phyloP scores from a whole-genome alignment of 2,113 vertebrate genomes.

The Ailurus styani region DNA sequence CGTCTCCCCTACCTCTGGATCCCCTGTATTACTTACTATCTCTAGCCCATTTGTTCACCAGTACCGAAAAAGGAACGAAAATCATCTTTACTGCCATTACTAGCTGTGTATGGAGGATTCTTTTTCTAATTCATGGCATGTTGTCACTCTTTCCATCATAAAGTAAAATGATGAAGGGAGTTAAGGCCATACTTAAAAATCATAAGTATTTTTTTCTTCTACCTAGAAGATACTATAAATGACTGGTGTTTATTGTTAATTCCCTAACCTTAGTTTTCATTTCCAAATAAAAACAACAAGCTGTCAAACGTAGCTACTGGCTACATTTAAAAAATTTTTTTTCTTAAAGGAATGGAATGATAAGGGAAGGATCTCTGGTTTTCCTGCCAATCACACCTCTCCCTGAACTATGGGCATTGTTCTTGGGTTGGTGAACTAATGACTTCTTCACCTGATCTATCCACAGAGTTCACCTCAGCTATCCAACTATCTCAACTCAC shows the following conservation, averaged over 20 bases:
- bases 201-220: background rate
- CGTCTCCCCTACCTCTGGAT: background rate
- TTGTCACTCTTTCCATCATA: background rate
- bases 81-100: background rate
- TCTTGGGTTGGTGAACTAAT: background rate
- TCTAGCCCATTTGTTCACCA: background rate
- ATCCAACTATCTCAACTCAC: background rate
- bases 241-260: background rate
- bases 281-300: conserved; percentile 1
- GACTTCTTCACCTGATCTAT: background rate
- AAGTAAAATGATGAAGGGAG: background rate
- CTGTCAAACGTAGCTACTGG: background rate
- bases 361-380: background rate
- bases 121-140: background rate
- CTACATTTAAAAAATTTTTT: background rate
- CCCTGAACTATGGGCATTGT: background rate
- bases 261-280: background rate
- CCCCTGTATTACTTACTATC: background rate
- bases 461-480: background rate
- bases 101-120: background rate
- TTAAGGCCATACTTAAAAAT: background rate
- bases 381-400: background rate
- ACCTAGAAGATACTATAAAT: background rate
- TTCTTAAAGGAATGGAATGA: background rate
- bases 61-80: background rate